Base-by-base conservation (phyloP, 2,797 vertebrate species). In the Capromys pilorides region DNA sequence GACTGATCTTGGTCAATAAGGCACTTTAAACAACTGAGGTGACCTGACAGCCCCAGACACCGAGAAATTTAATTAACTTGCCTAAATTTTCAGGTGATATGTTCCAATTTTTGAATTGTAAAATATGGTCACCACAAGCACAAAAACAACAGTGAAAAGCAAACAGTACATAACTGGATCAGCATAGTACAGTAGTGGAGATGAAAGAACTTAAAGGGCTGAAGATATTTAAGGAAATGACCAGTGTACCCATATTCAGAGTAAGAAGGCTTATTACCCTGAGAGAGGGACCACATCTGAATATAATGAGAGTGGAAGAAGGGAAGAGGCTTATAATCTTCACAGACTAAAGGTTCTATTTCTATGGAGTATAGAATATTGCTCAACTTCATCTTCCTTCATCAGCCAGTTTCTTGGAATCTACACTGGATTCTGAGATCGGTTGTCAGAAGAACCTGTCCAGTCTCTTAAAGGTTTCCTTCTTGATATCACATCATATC, bases 41-140 rank as follows among this genome's bases (percentile, higher is more conserved):
- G 16, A 57, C 16, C 54, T 14, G 16, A 14, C 54, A 57, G 54
- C 54, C 54, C 54, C 54, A 24, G 61, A 14, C 6, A 83, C 22
- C 61, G 24, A 24, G 81, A 80, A 86, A 81, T 90, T 94, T 39
- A 84, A 90, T 92, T 85, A 71, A 9, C n/a, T 45, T 81, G 87
- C 39, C 18, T 61, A 84, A 84, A 90, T 90, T 94, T 94, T 96
- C 41, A 94, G n/a, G 62, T 86, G 57, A 51, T 80, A 45, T 51
- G 1, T 67, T 93, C 36, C 51, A 49, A 71, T 77, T 90, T 93
- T 92, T 78, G 36, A 16, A 81, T 94, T 96, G n/a, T 61, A 96
- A 96, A 96, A 84, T 88, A 94, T 88, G 90, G 85, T 93, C 94
- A 96, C 88, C 66, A 28, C 84, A 91, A 94, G 45, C 87, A 85